A percentile compares a stretch with the other conserved stretches of the same genome.
Conservation (phyloP, 35 echinoderm and acorn worm species). For the Eucidaris tribuloides region DNA sequence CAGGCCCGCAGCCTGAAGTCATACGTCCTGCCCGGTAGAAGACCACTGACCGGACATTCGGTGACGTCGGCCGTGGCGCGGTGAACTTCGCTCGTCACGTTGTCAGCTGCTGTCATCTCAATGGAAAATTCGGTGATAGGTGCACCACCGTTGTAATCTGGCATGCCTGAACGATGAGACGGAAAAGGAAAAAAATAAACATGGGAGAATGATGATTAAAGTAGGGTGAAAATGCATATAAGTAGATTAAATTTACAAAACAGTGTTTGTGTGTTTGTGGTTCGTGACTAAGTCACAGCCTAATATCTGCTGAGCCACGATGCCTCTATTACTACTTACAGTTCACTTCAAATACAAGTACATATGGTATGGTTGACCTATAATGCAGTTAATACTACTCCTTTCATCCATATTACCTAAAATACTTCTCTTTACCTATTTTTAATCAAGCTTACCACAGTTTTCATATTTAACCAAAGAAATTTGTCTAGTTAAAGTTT, state of each 20-base stretch:
- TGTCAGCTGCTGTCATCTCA: constrained; percentile 90
- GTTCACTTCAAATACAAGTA: no score
- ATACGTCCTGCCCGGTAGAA: constrained; percentile 84
- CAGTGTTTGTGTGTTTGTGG: neutral
- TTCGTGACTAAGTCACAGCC: neutral
- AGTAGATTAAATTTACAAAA: neutral
- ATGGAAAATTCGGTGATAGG: constrained; percentile 68
- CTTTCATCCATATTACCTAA: no score
- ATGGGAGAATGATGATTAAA: no score
- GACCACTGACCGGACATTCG: constrained; percentile 76
- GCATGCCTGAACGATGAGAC: constrained; percentile 57
- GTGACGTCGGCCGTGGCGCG: constrained; percentile 51
- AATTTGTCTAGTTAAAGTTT: no score
- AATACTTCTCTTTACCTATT: no score
- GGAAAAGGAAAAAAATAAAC: neutral
- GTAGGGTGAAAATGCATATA: neutral
- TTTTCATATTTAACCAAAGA: no score
- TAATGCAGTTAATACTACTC: no score
- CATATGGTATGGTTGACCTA: no score
- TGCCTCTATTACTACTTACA: no score
- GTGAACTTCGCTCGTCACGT: constrained; percentile 77
- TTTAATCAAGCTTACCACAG: no score
- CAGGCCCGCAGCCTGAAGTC: constrained; percentile 78
- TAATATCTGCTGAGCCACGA: no score
- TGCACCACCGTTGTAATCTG: constrained; percentile 90